phyloP scores from a whole-genome alignment of 2,888 invertebrate species.

The Oasisia sp. region DNA sequence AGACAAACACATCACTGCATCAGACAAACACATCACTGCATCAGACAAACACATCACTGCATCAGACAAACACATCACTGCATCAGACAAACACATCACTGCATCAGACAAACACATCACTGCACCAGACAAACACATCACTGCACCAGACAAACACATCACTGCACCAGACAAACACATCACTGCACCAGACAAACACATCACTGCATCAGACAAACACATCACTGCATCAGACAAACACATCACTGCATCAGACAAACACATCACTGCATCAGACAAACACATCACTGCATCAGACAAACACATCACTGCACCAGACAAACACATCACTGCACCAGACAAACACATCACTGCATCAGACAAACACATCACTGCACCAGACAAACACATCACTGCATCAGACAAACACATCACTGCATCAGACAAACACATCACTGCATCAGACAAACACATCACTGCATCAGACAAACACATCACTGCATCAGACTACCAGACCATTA shows the following conservation, averaged over 20 bases:
- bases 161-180: slow-evolving; percentile 66
- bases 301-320: slow-evolving; percentile 68
- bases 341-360: no score
- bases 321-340: slow-evolving; percentile 68
- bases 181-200: slow-evolving; percentile 66
- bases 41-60: slow-evolving; percentile 68
- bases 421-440: slow-evolving; percentile 68
- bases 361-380: slow-evolving; percentile 72
- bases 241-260: slow-evolving; percentile 68
- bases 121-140: slow-evolving; percentile 65
- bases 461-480: slow-evolving; percentile 3
- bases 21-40: slow-evolving; percentile 68
- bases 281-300: slow-evolving; percentile 68
- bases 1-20: slow-evolving; percentile 68
- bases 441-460: slow-evolving; percentile 68
- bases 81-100: slow-evolving; percentile 68
- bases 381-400: slow-evolving; percentile 14
- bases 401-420: slow-evolving; percentile 73
- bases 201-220: no score
- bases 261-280: slow-evolving; percentile 68
- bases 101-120: slow-evolving; percentile 65
- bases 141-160: slow-evolving; percentile 68
- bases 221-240: slow-evolving; percentile 68
- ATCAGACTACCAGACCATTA: no score
- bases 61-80: slow-evolving; percentile 68